A percentile compares a stretch with the other conserved stretches of the same genome.
These are phyloP conservation scores for Cichladusa arquata DNA, from an alignment of 2,113 vertebrate genomes.

Conservation along the genomic window DNA sequence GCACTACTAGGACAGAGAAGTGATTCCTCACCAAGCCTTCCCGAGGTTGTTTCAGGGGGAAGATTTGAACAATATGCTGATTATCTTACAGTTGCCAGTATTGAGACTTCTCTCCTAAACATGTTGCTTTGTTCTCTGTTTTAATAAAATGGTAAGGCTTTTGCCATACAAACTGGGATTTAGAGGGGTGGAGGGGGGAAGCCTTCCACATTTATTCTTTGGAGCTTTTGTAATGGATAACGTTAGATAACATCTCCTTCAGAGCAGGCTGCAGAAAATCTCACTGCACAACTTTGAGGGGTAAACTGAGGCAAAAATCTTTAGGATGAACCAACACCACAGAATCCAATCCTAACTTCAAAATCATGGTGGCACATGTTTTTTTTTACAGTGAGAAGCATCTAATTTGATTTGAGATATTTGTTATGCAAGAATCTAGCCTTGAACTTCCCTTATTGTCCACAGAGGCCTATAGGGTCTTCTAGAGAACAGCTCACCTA, in stretches of 20 bases:
- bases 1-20: background rate
- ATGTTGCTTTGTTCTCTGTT: background rate
- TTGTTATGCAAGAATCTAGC: background rate
- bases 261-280: background rate
- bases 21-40: background rate
- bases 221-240: background rate
- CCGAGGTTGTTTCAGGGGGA: background rate
- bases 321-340: background rate
- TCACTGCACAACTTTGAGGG: background rate
- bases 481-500: background rate
- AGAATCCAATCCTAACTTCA: background rate
- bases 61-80: background rate
- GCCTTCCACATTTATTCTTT: background rate
- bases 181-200: background rate
- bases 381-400: background rate
- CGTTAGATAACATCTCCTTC: background rate
- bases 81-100: background rate
- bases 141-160: background rate
- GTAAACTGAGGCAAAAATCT: background rate
- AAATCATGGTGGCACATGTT: background rate
- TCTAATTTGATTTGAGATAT: background rate
- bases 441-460: background rate
- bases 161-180: background rate
- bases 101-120: background rate
- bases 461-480: background rate